Evolutionary conservation across 2,888 invertebrate genomes (phyloP).

Genomic region (Zelleria hepariella): DNA sequence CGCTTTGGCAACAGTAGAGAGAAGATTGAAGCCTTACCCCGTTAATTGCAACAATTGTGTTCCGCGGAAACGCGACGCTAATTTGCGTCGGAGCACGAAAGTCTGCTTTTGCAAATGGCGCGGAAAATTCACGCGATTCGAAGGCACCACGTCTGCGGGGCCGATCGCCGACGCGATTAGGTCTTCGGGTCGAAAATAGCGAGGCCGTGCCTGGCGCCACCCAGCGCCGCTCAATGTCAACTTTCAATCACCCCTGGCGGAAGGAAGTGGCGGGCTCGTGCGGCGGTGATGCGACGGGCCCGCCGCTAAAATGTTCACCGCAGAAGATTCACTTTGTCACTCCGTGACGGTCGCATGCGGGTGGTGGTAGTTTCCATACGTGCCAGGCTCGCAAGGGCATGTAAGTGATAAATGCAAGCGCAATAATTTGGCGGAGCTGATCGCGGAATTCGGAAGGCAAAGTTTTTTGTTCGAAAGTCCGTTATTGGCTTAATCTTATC

Average conservation of each 20-base stretch:
- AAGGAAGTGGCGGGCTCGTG: conserved; percentile 40
- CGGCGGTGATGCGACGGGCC: conserved; percentile 44
- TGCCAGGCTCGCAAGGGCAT: too few relatives aligned
- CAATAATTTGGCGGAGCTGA: too few relatives aligned
- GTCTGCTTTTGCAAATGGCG: conserved; percentile 50
- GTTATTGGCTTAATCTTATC: too few relatives aligned
- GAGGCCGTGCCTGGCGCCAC: conserved; percentile 67
- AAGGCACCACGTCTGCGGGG: conserved; percentile 60
- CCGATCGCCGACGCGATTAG: conserved; percentile 65
- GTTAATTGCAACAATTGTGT: conserved; percentile 33
- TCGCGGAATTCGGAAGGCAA: too few relatives aligned
- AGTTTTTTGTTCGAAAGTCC: too few relatives aligned
- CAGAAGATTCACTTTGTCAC: not conserved
- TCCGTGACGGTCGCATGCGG: not conserved
- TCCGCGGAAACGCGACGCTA: conserved; percentile 35
- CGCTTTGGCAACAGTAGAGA: too few relatives aligned
- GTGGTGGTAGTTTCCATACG: not conserved
- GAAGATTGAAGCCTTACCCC: conserved; percentile 23
- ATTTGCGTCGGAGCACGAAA: conserved; percentile 43
- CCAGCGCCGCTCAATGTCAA: conserved; percentile 62
- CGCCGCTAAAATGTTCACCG: conserved; percentile 19
- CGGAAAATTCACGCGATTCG: conserved; percentile 61
- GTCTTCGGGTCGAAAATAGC: conserved; percentile 61
- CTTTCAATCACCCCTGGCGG: conserved; percentile 64
- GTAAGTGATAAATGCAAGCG: too few relatives aligned